Percentiles rank a stretch among this genome's conserved stretches.
phyloP scores from a whole-genome alignment of 2,113 vertebrate species.

The Sebastes fasciatus region DNA sequence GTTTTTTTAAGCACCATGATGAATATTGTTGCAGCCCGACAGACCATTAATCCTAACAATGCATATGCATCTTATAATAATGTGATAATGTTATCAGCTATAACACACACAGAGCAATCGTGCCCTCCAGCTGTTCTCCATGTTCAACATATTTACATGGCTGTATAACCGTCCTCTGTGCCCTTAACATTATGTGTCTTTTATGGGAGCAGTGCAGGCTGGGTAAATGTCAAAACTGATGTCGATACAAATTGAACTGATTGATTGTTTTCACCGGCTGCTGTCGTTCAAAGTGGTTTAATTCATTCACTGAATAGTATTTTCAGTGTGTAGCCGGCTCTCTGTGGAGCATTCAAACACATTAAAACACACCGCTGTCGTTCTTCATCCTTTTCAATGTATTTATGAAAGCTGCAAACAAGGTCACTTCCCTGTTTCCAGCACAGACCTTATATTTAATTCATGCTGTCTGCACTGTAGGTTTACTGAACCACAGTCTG shows the following conservation, averaged over 20 bases:
- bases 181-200: not conserved
- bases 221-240: constrained; percentile 13
- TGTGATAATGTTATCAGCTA: not conserved
- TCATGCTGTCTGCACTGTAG: not conserved
- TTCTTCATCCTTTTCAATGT: not conserved
- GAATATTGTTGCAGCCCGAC: not conserved
- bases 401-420: constrained; percentile 4
- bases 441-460: not conserved
- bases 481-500: constrained; percentile 5
- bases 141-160: constrained; percentile 2
- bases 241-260: not conserved
- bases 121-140: not conserved
- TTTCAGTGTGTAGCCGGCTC: not conserved
- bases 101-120: not conserved
- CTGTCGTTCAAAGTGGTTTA: not conserved
- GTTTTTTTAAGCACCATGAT: not conserved
- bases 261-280: constrained; percentile 6
- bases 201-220: not conserved
- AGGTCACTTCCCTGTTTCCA: not conserved
- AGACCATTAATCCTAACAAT: not conserved
- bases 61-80: not conserved
- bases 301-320: not conserved
- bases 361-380: not conserved
- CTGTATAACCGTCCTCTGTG: not conserved
- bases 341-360: not conserved